Evolutionary conservation across 2,797 vertebrate species (phyloP).

Genomic region (Columba guinea): DNA sequence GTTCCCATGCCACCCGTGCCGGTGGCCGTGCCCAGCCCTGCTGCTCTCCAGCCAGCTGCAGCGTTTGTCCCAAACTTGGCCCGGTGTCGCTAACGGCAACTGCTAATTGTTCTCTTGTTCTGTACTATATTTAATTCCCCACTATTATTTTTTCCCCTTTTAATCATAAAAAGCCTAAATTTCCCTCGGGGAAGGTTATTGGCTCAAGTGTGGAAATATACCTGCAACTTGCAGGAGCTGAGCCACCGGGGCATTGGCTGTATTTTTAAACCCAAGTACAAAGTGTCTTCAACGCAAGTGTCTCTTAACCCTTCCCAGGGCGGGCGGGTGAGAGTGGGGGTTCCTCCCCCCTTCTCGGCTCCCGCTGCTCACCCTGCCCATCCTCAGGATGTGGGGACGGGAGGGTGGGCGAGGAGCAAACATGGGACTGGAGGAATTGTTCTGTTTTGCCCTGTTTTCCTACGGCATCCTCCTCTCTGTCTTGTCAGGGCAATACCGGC

Average conservation of each 20-base stretch:
- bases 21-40: neutral
- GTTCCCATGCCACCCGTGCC: neutral
- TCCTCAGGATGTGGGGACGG: accelerated
- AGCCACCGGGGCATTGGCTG: conserved; percentile 29
- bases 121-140: conserved; percentile 66
- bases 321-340: accelerated
- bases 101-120: conserved; percentile 64
- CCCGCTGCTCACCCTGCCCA: neutral
- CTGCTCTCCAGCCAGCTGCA: neutral
- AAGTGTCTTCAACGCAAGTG: neutral
- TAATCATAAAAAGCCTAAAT: conserved; percentile 73
- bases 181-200: conserved; percentile 70
- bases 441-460: neutral
- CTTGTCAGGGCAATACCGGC: neutral
- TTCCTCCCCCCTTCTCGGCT: neutral
- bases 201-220: conserved; percentile 68
- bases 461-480: accelerated
- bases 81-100: conserved; percentile 25
- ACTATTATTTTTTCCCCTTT: conserved; percentile 70
- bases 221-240: conserved; percentile 41
- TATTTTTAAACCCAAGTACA: conserved; percentile 72
- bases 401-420: neutral
- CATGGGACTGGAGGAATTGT: neutral
- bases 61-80: conserved; percentile 7
- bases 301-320: conserved; percentile 14